Evolutionary conservation across 2,797 vertebrate genomes (phyloP).

Genomic region (Phalanger gymnotis): DNA sequence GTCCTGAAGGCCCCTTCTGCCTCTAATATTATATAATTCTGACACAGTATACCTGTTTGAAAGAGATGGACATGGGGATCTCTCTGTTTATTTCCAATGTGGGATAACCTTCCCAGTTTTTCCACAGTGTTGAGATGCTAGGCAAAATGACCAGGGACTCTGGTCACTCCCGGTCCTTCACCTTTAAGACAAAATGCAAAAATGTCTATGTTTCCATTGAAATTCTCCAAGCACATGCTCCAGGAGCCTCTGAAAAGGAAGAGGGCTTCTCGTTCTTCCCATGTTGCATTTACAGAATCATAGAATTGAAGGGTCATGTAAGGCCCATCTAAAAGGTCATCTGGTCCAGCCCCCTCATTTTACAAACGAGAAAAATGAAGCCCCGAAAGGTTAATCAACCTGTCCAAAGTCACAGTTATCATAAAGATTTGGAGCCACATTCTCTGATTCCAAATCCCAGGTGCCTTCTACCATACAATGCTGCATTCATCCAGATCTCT

Average conservation of each 20-base stretch:
- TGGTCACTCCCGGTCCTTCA: not conserved
- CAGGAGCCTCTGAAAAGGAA: not conserved
- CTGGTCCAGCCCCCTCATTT: not conserved
- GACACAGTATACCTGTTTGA: not conserved
- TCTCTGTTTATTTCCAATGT: not conserved
- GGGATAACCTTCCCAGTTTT: not conserved
- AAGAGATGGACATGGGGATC: not conserved
- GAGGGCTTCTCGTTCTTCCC: not conserved
- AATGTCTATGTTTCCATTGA: not conserved
- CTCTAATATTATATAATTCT: not conserved
- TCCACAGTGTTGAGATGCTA: constrained; percentile 39
- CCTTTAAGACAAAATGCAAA: not conserved
- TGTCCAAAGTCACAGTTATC: not conserved
- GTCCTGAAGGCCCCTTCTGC: not conserved
- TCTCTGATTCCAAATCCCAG: not conserved
- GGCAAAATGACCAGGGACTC: not conserved
- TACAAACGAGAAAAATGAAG: not conserved
- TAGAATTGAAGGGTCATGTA: not conserved
- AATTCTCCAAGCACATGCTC: not conserved
- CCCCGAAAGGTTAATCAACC: not conserved
- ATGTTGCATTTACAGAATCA: not conserved
- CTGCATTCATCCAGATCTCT: not conserved
- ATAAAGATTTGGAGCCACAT: not conserved
- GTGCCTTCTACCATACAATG: not conserved
- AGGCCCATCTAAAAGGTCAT: not conserved